These are phyloP conservation scores for Eumeta japonica DNA, from an alignment of 1,140 invertebrate species.

Conservation along the genomic window DNA sequence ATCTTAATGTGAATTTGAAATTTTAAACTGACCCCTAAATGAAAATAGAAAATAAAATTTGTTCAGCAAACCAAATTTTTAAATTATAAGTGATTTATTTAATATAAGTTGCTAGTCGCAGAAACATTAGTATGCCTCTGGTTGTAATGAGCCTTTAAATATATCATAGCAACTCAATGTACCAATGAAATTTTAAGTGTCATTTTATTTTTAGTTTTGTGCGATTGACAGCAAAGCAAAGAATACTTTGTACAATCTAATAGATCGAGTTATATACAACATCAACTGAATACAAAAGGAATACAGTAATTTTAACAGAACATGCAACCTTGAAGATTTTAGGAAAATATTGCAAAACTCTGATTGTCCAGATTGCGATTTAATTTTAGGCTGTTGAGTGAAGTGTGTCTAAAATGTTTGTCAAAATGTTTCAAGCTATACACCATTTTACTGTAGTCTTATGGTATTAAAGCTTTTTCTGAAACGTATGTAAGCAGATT, in stretches of 20 bases:
- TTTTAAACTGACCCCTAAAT: too few relatives aligned
- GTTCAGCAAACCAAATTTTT: too few relatives aligned
- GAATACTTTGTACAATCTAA: constrained; percentile 41
- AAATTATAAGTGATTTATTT: too few relatives aligned
- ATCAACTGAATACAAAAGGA: constrained; percentile 34
- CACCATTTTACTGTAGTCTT: constrained; percentile 43
- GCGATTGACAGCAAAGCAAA: constrained; percentile 36
- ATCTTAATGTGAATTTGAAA: too few relatives aligned
- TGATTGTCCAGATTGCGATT: constrained; percentile 25
- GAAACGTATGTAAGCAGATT: constrained; percentile 38
- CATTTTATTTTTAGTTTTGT: constrained; percentile 35
- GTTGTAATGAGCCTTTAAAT: too few relatives aligned
- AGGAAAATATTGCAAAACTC: constrained; percentile 14
- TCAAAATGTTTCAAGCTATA: constrained; percentile 45
- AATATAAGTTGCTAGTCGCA: too few relatives aligned
- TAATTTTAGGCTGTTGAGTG: constrained; percentile 32
- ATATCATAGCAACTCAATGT: too few relatives aligned
- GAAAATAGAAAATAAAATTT: too few relatives aligned
- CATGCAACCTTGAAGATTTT: constrained; percentile 30
- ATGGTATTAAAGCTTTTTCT: constrained; percentile 45
- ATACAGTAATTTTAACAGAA: constrained; percentile 37
- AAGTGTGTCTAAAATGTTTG: constrained; percentile 57
- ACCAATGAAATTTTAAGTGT: too few relatives aligned
- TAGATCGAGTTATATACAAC: constrained; percentile 21
- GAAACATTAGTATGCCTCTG: too few relatives aligned